Percentiles rank a stretch among this genome's conserved stretches.
Evolutionary conservation across 2,888 invertebrate genomes (phyloP).

Genomic region (Eremobia ochroleuca): DNA sequence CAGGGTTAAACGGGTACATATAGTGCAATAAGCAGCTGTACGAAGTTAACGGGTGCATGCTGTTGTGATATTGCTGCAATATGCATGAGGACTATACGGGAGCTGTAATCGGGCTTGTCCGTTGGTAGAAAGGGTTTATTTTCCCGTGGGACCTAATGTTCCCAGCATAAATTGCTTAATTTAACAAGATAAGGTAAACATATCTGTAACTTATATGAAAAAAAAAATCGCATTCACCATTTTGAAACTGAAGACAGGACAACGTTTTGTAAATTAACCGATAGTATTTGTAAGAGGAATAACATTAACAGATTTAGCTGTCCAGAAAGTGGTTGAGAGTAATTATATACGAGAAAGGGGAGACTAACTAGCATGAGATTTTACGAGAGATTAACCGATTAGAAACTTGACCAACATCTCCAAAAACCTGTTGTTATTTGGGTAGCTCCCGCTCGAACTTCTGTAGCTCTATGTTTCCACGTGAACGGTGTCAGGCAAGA

Average conservation of each 20-base stretch:
- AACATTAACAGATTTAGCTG: neutral
- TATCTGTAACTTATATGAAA: no score
- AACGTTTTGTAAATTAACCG: neutral
- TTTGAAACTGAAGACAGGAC: no score
- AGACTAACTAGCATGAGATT: neutral
- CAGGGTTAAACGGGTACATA: constrained; percentile 80
- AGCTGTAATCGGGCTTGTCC: neutral
- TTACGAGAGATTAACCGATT: neutral
- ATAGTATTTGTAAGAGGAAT: neutral
- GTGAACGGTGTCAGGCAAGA: constrained; percentile 39
- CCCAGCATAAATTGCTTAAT: neutral
- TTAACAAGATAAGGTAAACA: neutral
- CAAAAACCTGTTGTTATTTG: neutral
- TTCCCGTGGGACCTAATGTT: neutral
- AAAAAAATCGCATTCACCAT: neutral
- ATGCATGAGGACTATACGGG: constrained; percentile 15
- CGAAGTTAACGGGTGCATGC: constrained; percentile 33
- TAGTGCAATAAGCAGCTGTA: constrained; percentile 50
- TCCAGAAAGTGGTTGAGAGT: neutral
- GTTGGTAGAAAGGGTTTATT: neutral
- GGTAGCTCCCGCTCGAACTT: neutral
- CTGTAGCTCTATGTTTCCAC: constrained; percentile 10
- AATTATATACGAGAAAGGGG: no score
- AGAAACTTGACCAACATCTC: neutral
- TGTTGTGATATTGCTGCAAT: constrained; percentile 37